Percentiles rank a stretch among this genome's conserved stretches.
Evolutionary conservation across 2,797 vertebrate species (phyloP).

Genomic region (Nannoperca australis): DNA sequence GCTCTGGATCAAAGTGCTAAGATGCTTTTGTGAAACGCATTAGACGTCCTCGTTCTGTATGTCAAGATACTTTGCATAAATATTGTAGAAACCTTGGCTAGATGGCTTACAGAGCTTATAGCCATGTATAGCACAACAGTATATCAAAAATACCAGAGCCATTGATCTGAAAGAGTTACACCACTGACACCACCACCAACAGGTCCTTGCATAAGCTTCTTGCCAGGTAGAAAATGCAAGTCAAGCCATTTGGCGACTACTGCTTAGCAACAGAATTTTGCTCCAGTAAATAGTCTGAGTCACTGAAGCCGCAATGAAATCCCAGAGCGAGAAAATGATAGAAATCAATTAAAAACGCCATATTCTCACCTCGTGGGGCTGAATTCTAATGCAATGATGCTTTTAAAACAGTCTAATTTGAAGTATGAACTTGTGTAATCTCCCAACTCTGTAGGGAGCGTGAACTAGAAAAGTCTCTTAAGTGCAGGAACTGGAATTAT

Average conservation of each 20-base stretch:
- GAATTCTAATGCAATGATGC: constrained; percentile 22
- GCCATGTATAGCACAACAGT: neutral
- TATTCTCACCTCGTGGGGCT: constrained; percentile 11
- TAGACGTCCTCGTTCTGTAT: neutral
- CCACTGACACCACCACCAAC: constrained; percentile 31
- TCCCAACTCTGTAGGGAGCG: constrained; percentile 19
- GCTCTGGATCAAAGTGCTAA: constrained; percentile 28
- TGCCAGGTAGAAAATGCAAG: constrained; percentile 61
- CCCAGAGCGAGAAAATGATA: constrained; percentile 30
- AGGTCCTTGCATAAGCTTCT: constrained; percentile 33
- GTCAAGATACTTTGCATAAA: constrained; percentile 23
- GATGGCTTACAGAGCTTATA: constrained; percentile 14
- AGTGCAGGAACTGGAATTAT: constrained; percentile 59
- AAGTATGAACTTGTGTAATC: constrained; percentile 38
- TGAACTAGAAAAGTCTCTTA: constrained; percentile 40
- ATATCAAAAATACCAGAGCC: constrained; percentile 35
- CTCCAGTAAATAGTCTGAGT: constrained; percentile 62
- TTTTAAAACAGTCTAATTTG: constrained; percentile 39
- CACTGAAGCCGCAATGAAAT: constrained; percentile 33
- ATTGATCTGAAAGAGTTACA: constrained; percentile 55
- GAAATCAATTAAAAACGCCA: constrained; percentile 38
- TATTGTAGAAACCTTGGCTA: neutral
- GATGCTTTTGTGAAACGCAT: constrained; percentile 34
- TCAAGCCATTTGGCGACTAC: constrained; percentile 38
- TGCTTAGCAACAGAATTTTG: constrained; percentile 54